Base-by-base conservation (phyloP, 2,797 vertebrate species). In the Uromys caudimaculatus region DNA sequence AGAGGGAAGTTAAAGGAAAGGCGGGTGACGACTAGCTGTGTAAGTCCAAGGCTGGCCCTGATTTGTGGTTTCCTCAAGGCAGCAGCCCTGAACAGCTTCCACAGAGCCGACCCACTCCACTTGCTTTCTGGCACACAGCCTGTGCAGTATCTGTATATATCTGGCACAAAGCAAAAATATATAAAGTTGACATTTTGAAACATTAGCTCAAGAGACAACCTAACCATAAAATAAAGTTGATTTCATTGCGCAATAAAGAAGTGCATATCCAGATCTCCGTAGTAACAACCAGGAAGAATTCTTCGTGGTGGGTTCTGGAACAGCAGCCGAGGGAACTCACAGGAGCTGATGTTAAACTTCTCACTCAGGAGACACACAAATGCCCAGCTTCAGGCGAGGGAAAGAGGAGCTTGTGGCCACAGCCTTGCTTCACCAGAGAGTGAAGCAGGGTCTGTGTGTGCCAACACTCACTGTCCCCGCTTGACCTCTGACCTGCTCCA, bases 291-390 rank as follows among this genome's bases (percentile, higher is more conserved):
- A 92, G 64, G 86, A 95, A 96, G 91, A 91, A 92, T 62, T 94
- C 79, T 84, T 78, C 56, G 73, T 73, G 87, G 92, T 64, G 69
- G 21, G 89, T 81, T 69, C 95, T n/a, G 60, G 52, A 69, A 97
- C 41, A 97, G 94, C 96, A 52, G 58, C 75, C 41, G 50, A 2
- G 13, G 60, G 54, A 86, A 96, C 97, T 94, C 76, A 94, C 50
- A 96, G 90, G 75, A 44, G 89, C 64, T 71, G 60, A 94, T 94
- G 96, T 75, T 82, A 85, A 94, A 96, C 86, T 92, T 94, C 85
- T 82, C 54, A 29, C 78, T 71, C 87, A 95, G 3, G 75, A 95
- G 89, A 93, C 69, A 77, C 76, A 95, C 62, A 89, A 89, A 89
- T 44, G n/a, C 41, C n/a, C 29, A 24, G 52, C 83, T 95, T 73